Base-by-base conservation (phyloP, 2,888 invertebrate genomes). In the Chaetogeoica ovagalla region DNA sequence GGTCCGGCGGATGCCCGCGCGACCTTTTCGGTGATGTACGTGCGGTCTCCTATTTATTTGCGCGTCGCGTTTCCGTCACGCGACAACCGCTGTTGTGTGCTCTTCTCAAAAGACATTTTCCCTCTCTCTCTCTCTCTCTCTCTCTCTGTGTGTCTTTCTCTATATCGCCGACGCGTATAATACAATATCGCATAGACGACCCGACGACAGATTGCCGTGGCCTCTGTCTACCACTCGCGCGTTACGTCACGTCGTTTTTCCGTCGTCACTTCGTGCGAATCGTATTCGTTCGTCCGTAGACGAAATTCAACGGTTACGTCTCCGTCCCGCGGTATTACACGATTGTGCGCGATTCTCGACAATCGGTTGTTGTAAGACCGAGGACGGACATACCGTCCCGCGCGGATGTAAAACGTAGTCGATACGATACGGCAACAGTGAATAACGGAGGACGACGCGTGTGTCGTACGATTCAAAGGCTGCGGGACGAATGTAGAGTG, bases 11-110 rank as follows among this genome's bases (percentile, higher is more conserved):
- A 55, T 13, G 72, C 48, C 43, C 39, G 68, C 39, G 68, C 70
- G 77, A 75, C 74, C 74, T 75, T 75, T 75, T 75, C 66, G 30
- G 74, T 75, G n/a, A n/a, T n/a, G 74, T 75, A 75, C 74, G 74
- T 77, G 69, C 70, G 48, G 48, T 48, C 48, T 70, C 77, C 62
- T 77, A 30, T 30, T 52, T 77, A 13, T 48, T 48, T 48, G 48
- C 48, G 76, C 76, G 52, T 68, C 37, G 62, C 62, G 70, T 69
- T 70, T 76, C 76, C 76, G 69, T 77, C 70, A 70, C 69, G 70
- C 52, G 70, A 59, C 39, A 62, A 77, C 48, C 48, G 48, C 15
- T 3, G 70, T 52, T 15, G 70, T 15, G 70, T 55, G 60, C 62
- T 77, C 70, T 77, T 69, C 77, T 69, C 48, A 48, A 77, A 77